Conservation (phyloP, 2,888 invertebrate species). For the Chrysolina americana region DNA sequence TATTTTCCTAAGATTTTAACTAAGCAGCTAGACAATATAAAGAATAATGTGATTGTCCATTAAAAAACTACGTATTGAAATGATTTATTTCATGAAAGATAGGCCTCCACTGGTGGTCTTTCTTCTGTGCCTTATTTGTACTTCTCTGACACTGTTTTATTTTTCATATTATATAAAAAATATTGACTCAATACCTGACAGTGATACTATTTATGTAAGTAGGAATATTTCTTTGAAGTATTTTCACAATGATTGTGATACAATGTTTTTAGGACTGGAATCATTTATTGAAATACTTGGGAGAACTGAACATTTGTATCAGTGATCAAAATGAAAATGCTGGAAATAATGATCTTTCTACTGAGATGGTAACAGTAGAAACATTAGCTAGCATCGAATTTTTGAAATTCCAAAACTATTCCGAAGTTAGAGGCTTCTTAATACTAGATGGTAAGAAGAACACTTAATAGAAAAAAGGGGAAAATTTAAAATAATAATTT, state of each 20-base stretch:
- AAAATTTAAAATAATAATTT: no score
- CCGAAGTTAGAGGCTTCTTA: conserved; percentile 22
- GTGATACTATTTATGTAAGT: conserved; percentile 31
- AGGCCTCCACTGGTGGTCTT: conserved; percentile 39
- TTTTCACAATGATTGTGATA: background rate
- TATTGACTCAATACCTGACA: conserved; percentile 31
- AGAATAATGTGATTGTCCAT: no score
- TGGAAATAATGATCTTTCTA: background rate
- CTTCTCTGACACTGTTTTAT: conserved; percentile 27
- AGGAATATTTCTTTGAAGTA: background rate
- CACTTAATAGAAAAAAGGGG: no score
- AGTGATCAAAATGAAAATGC: background rate
- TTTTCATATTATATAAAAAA: conserved; percentile 36
- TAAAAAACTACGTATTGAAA: background rate
- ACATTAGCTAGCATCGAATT: conserved; percentile 24
- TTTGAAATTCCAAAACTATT: conserved; percentile 14
- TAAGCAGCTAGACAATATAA: no score
- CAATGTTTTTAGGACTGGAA: conserved; percentile 35
- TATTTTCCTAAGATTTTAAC: no score
- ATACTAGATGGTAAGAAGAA: conserved; percentile 28
- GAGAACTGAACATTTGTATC: background rate
- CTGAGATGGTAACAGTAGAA: conserved; percentile 19
- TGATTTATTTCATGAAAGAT: conserved; percentile 36
- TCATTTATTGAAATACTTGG: conserved; percentile 32
- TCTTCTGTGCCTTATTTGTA: conserved; percentile 27